Evolutionary conservation across 2,888 invertebrate species (phyloP).

Genomic region (Agriopis aurantiaria): DNA sequence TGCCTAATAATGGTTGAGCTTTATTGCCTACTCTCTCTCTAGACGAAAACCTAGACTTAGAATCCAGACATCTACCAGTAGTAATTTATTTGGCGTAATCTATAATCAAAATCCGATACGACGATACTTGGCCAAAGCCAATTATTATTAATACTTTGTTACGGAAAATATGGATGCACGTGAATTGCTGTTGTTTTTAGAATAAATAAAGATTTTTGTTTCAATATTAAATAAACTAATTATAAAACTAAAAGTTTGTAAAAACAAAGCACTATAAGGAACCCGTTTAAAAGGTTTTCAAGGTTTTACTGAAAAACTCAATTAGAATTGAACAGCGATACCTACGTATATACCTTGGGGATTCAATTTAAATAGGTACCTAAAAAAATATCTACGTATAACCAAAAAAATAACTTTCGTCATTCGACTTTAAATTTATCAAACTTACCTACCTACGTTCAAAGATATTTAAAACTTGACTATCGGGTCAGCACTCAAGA

Average conservation of each 20-base stretch:
- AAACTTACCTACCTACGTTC: background rate
- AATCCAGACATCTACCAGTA: no score
- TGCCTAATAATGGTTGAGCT: conserved; percentile 26
- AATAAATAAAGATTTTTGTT: no score
- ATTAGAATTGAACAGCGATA: conserved; percentile 16
- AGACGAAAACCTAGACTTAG: conserved; percentile 1
- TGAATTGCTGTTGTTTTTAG: no score
- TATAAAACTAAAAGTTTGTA: background rate
- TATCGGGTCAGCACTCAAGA: no score
- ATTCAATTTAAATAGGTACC: conserved; percentile 5
- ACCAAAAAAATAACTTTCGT: background rate
- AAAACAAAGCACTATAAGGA: conserved; percentile 22
- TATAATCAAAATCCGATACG: background rate
- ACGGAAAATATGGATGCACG: background rate
- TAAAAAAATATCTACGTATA: conserved; percentile 2
- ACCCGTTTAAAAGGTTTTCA: conserved; percentile 17
- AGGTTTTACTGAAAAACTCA: conserved; percentile 18
- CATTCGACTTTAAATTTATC: background rate
- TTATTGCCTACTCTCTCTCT: conserved; percentile 14
- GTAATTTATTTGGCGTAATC: background rate
- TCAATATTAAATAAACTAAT: background rate
- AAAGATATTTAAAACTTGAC: no score
- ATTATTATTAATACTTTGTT: background rate
- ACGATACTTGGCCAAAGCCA: no score
- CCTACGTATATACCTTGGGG: conserved; percentile 5